Base-by-base conservation (phyloP, 2,797 vertebrate species). In the Cirrhinus molitorella region DNA sequence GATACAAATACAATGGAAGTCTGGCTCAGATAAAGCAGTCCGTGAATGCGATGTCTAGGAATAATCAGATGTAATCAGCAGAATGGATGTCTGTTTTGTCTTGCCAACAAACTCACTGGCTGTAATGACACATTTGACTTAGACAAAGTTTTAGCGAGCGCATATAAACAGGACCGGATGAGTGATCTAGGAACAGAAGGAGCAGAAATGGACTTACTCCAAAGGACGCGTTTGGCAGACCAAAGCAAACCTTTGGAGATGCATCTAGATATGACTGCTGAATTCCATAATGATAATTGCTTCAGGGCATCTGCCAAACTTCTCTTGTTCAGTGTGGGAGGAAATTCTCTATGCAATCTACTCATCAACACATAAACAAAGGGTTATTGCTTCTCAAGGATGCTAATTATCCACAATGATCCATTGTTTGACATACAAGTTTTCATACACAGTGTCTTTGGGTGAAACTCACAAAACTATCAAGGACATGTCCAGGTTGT, bases 101-200 rank as follows among this genome's bases (percentile, higher is more conserved):
- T 45, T 78, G 63, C 73, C 74, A 43, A 77, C 8, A 68, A 55
- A 37, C 49, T 67, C 10, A 12, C 3, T 59, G 51, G 13, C 49
- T 59, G 11, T 61, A 70, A 71, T 70, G 63, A 68, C 12, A 57
- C 65, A 66, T 67, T 83, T 53, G 47, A 75, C 63, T 82, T 9
- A 23, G 34, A 34, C 49, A 83, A 83, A 77, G 73, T 68, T 83
- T 83, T 59, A 77, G 37, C 49, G 16, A 34, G 73, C 73, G 13
- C 63, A 68, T 45, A 23, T 49, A 59, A 59, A 47, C 63, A n/a
- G 47, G 47, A 51, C 66, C 47, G 19, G 4, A 65, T 2, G 19
- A 80, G 34, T 9, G 17, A 80, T 68, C 63, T 14, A 77, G 63
- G 61, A 83, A 83, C 65, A 83, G 81, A 75, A 83, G 71, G 40